Conservation (phyloP, 2,113 vertebrate species). For the Nycticorax nycticorax region DNA sequence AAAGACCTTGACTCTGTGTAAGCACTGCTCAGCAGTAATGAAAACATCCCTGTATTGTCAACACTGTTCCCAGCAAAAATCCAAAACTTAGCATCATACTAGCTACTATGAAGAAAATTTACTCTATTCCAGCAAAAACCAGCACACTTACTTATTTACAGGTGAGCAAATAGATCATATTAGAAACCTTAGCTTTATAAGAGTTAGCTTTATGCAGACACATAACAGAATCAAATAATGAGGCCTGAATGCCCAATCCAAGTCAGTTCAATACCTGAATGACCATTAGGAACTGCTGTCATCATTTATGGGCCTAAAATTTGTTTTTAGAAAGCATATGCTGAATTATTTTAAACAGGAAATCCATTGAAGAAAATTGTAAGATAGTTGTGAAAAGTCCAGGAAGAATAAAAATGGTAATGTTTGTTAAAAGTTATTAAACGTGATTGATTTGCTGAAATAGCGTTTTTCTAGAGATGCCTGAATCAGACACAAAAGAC, state of each 20-base stretch:
- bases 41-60: too few species aligned
- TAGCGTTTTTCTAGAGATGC: background rate
- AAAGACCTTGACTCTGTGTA: too few species aligned
- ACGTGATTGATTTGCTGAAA: background rate
- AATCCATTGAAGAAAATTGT: background rate
- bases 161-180: background rate
- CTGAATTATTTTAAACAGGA: background rate
- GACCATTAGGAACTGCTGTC: background rate
- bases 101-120: too few species aligned
- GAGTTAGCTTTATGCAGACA: background rate
- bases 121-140: too few species aligned
- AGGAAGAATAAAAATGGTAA: background rate
- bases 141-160: background rate
- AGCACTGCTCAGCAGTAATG: too few species aligned
- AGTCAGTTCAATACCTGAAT: background rate
- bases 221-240: background rate
- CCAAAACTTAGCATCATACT: too few species aligned
- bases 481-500: background rate
- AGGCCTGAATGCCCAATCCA: background rate
- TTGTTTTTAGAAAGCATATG: background rate
- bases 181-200: background rate
- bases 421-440: background rate
- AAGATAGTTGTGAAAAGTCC: background rate
- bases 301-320: background rate
- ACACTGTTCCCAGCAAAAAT: too few species aligned